Evolutionary conservation across 2,888 invertebrate genomes (phyloP), one percentile per base, ranked within the genome.

Genomic region (Brassicogethes aeneus): DNA sequence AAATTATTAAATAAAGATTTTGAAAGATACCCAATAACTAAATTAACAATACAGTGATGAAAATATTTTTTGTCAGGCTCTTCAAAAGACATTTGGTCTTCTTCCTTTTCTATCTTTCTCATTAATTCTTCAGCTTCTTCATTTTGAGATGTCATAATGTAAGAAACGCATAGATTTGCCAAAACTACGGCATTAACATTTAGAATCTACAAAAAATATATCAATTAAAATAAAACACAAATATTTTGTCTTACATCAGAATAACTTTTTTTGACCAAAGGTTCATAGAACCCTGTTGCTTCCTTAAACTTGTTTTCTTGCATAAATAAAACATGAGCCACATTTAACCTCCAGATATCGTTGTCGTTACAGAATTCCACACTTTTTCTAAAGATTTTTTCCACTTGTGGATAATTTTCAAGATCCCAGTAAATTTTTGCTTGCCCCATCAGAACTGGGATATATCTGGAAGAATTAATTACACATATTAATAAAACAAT

Each of bases 311-410:
- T 97, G 61, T 88, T 93, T 62, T 95, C 95, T 70, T 97, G 96
- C 97, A 99, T 99, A 64, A 97, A 99, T 2, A 99, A 73, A 1
- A 97, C 96, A 64, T 99, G 99, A 0, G 97, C 99, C 0, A 97
- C 96, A 64, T 99, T 99, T 14, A 99, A 71, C 50, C 94, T 85
- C 97, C 97, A 99, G 0, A 85, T 81, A 55, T 97, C 94, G 56
- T 95, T 92, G 60, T 96, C 96, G 53, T 92, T 92, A 62, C 97
- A 97, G 67, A 97, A 97, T 64, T 99, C 99, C 0, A 92, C 93
- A 43, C 94, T 94, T 64, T 95, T 93, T 17, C 92, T 80, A 65
- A 97, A 96, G 51, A 96, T 92, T 63, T 93, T 91, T 65, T 97
- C 96, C 1, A 99, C 96, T 61, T 95, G 92, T 1, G 81, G 76